Base-by-base conservation (phyloP, 1,140 invertebrate species). In the Mylabris phalerata region DNA sequence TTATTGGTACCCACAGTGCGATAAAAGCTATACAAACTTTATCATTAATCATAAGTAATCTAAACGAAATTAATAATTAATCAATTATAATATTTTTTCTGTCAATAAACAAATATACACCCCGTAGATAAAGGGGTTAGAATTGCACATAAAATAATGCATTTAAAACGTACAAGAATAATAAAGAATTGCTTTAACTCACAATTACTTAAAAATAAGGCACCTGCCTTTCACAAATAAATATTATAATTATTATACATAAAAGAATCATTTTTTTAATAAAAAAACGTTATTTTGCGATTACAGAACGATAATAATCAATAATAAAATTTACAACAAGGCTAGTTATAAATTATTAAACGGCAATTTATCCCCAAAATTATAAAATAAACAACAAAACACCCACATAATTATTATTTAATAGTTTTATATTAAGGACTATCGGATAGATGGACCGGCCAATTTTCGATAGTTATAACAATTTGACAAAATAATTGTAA, bases 1-100 rank as follows among this genome's bases (percentile, higher is more conserved):
- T 51, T 61, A 61, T 57, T 57, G 54, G 57, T 60, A 65, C 57
- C 54, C 63, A 65, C 11, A 55, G 63, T 65, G 63, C 63, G 58
- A 65, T 55, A 51, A 46, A 55, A 63, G 52, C 42, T 49, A 59
- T 43, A 57, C 57, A 51, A 56, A 32, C 46, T 41, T 55, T 48
- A 57, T 59, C 52, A 56, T 49, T 56, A 57, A 57, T 55, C 38
- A 55, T 48, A 52, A 49, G 55, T 48, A 57, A 25, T 43, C 48
- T 39, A 63, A 57, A 48, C 44, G 48, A 47, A 41, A 52, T 55
- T 32, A 38, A 61, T 54, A 63, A 50, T 45, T 32, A 32, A 32
- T 5, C 32, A 32, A 32, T 32, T 32, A 5, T 32, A 5, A 5
- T 32, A 7, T 32, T 32, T 4, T 32, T 32, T 1, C 7, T 32